Percentiles rank a stretch among this genome's conserved stretches.
Evolutionary conservation across 2,888 invertebrate species (phyloP).

Genomic region (Brenthis ino): DNA sequence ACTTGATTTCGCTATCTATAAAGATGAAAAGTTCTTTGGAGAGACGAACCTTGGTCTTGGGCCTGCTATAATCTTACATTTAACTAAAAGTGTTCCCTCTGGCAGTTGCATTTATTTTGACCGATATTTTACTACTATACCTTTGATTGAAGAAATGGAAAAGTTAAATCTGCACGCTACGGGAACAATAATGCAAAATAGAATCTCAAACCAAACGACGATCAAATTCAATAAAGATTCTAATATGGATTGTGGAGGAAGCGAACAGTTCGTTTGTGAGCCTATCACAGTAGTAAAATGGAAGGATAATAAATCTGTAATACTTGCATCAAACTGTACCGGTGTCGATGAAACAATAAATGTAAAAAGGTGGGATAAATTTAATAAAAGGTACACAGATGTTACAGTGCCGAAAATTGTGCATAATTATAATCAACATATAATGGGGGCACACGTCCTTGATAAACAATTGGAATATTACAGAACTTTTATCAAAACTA

Average conservation of each 20-base stretch:
- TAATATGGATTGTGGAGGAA: constrained; percentile 2
- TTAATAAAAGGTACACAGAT: too few species aligned
- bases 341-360: constrained; percentile 10
- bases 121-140: constrained; percentile 42
- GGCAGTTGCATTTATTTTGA: constrained; percentile 45
- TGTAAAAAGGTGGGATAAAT: too few species aligned
- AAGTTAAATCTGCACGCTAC: background rate
- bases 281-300: too few species aligned
- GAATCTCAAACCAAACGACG: constrained; percentile 36
- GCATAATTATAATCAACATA: too few species aligned
- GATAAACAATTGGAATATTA: too few species aligned
- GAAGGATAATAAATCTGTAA: constrained; percentile 32
- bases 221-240: constrained; percentile 33
- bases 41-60: constrained; percentile 38
- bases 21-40: constrained; percentile 29
- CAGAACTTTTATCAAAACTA: constrained; percentile 45
- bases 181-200: constrained; percentile 1
- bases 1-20: constrained; percentile 43
- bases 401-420: too few species aligned
- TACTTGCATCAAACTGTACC: constrained; percentile 38
- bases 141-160: constrained; percentile 42
- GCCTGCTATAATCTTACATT: constrained; percentile 42
- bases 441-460: too few species aligned
- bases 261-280: too few species aligned
- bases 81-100: constrained; percentile 37